Base-by-base conservation (phyloP, 2,888 invertebrate genomes). In the Mongoloraphidia duomilia region DNA sequence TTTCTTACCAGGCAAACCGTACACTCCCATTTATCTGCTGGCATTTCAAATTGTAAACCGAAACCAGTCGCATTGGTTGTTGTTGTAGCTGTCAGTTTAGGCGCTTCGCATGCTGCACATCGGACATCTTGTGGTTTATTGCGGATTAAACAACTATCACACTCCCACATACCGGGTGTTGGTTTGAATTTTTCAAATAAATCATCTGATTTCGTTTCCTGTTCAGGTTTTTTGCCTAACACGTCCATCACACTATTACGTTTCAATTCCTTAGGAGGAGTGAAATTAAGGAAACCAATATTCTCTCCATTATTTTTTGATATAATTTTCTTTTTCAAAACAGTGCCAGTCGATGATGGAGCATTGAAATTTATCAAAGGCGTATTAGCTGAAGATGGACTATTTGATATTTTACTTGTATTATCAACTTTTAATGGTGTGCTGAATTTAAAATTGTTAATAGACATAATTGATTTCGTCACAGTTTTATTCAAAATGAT, bases 121-220 rank as follows among this genome's bases (percentile, higher is more conserved):
- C 65, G 65, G 3, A 55, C 58, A 2, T 59, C 60, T n/a, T 65
- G 63, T 1, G 63, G 59, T 9, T 70, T 64, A 60, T 84, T 84
- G 39, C 72, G 66, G 11, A 82, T 65, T 64, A 77, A 69, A 60
- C 84, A 84, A 14, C 66, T 67, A 1, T 70, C 65, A 63, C 85
- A 85, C 56, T 79, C 77, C 84, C 84, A 84, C 14, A 75, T 72
- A 44, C 72, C 74, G 17, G 65, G 59, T 1, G 69, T 62, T 8
- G 71, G 71, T 57, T 77, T 79, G 55, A 77, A 78, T 56, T 65
- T 63, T 46, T 65, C 63, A 38, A 54, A 54, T 45, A 57, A 55
- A 47, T 53, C 48, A n/a, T 26, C n/a, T 12, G 17, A 26, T 26
- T 34, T 48, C 33, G 14, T 35, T 35, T 12, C 39, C 36, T 33